Evolutionary conservation across 2,113 vertebrate genomes (phyloP), one percentile per base, ranked within the genome.

Genomic region (Zapornia atra): DNA sequence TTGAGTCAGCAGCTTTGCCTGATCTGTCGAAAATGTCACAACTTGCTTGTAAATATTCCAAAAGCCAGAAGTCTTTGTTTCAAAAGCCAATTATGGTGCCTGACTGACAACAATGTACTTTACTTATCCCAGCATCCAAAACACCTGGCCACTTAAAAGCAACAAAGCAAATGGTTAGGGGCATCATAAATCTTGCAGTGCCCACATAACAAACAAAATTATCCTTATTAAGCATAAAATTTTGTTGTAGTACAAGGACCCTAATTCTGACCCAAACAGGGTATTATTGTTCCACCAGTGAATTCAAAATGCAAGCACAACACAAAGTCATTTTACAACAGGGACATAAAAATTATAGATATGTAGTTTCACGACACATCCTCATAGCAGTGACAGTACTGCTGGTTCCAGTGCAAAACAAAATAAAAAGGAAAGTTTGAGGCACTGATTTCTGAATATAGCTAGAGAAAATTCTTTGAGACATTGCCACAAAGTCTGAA

Each of bases 21-120:
- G 82, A 90, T 96, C 89, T 88, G 91, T 96, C 24, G 2, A 79
- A 95, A 97, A 94, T 96, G 91, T 91, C 95, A 97, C 92, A 86
- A 69, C 86, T 91, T 63, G 78, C 92, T 96, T 94, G 96, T 91
- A 97, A 95, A 95, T 95, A 94, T 90, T 86, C 84, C 24, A 31
- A 50, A 94, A 92, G n/a, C 28, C 80, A 85, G 84, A 87, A 94
- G 65, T 15, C 84, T 91, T 70, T 79, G 59, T 90, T 96, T 88
- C 88, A 70, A 90, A 91, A 95, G 64, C 91, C 96, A 95, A 91
- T 97, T 97, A 96, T 5, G 24, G 81, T 25, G 71, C 7, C 70
- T 94, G 89, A 88, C 44, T 90, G 94, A 88, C 94, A 97, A 56
- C 15, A 77, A 70, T 24, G 16, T 34, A 25, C 63, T 75, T 75